Evolutionary conservation across 2,113 vertebrate species (phyloP), one percentile per base, ranked within the genome.

Genomic region (Vulpes ferrilata): DNA sequence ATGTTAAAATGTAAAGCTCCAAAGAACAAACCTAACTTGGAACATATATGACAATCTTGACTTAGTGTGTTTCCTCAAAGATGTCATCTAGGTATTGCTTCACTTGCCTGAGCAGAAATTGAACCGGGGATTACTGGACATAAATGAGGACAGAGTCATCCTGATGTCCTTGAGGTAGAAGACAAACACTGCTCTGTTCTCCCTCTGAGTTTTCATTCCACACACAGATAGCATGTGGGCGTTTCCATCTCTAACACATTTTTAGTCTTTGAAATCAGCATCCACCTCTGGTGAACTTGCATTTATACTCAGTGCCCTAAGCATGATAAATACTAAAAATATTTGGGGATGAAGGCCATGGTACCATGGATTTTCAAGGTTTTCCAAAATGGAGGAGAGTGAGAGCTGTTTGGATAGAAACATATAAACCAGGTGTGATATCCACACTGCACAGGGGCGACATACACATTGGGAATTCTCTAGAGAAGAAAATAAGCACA

Each of bases 231-330:
- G 27, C 27, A 65, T 20, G 51, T 30, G 51, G 60, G 38, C 8
- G 0, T 76, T 76, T 76, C 79, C 48, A 74, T 25, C 30, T 30
- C 53, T 87, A 27, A 80, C 16, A 55, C 48, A 60, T 64, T 78
- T 94, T 57, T 74, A 79, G 38, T 90, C 69, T 86, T 43, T 80
- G 64, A 81, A 95, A 95, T 59, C 69, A 88, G 27, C 51, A 91
- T 76, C 82, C 5, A 60, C 9, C 69, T 76, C 76, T 90, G n/a
- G 35, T 27, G 51, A 95, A 62, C 32, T 64, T 64, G 48, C 8
- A 85, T 74, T 92, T 81, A 82, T 15, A 89, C 65, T 73, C 43
- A 71, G 64, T 59, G 25, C 22, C 71, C 25, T 93, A 60, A 93
- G 79, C 79, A 23, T 57, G 55, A 88, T 35, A 69, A 60, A 53